Evolutionary conservation across 2,888 invertebrate species (phyloP).

Genomic region (Trissoscelio sp.): DNA sequence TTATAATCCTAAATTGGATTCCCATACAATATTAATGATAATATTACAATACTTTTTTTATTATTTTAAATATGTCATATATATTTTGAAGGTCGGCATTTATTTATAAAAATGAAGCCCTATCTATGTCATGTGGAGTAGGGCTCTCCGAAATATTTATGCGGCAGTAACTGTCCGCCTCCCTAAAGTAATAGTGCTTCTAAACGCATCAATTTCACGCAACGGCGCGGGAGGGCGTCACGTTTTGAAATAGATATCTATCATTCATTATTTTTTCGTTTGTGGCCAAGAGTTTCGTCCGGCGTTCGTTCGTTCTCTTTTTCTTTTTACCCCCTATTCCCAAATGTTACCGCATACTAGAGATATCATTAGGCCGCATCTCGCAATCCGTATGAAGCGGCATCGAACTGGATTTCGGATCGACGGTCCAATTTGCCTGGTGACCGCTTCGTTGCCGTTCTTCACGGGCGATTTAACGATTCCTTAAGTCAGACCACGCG

Average conservation of each 20-base stretch:
- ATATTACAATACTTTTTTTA: no score
- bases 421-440: constrained; percentile 74
- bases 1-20: no score
- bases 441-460: constrained; percentile 79
- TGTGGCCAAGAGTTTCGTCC: constrained; percentile 55
- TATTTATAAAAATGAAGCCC: constrained; percentile 11
- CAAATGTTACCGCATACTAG: constrained; percentile 34
- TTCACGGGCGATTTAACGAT: constrained; percentile 80
- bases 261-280: constrained; percentile 79
- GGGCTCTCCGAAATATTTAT: constrained; percentile 79
- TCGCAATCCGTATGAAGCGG: constrained; percentile 23
- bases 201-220: constrained; percentile 83
- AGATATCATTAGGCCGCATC: constrained; percentile 59
- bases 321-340: no score
- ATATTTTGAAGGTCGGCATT: neutral
- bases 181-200: constrained; percentile 80
- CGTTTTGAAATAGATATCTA: constrained; percentile 83
- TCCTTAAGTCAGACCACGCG: constrained; percentile 63
- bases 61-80: neutral
- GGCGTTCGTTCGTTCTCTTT: constrained; percentile 20
- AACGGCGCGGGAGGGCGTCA: constrained; percentile 82
- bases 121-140: constrained; percentile 62
- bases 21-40: no score
- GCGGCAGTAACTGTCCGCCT: constrained; percentile 82
- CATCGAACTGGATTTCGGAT: constrained; percentile 20